phyloP scores from a whole-genome alignment of 2,888 invertebrate genomes.

The Desoria tigrina region DNA sequence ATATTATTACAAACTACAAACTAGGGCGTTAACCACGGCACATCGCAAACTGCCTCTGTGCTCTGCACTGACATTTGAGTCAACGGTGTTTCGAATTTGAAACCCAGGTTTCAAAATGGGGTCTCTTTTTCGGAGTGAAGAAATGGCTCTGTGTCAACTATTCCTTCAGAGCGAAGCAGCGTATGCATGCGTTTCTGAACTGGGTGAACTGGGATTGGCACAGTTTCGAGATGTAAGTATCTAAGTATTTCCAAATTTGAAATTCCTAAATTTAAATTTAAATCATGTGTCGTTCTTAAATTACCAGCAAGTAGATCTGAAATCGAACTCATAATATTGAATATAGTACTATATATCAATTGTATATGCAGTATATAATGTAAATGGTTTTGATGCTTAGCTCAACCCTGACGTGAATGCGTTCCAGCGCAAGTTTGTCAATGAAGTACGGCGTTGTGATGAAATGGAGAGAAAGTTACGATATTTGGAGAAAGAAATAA shows the following conservation, averaged over 20 bases:
- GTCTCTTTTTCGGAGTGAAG: conserved; percentile 86
- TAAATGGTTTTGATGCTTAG: conserved; percentile 61
- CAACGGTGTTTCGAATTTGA: conserved; percentile 9
- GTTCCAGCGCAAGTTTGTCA: conserved; percentile 97
- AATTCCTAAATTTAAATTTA: no score
- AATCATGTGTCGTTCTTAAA: no score
- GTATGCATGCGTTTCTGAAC: conserved; percentile 95
- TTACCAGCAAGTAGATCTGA: no score
- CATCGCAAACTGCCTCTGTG: not conserved
- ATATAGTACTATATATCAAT: not conserved
- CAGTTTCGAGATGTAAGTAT: conserved; percentile 85
- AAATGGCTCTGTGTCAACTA: conserved; percentile 98
- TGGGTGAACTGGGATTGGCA: conserved; percentile 94
- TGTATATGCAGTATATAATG: conserved; percentile 3
- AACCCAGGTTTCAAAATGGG: conserved; percentile 35
- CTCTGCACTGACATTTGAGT: not conserved
- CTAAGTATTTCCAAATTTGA: no score
- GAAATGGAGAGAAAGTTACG: conserved; percentile 98
- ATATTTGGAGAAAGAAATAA: conserved; percentile 95
- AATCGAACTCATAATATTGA: no score
- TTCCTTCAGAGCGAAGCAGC: conserved; percentile 98
- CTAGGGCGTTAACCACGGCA: no score
- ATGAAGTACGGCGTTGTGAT: conserved; percentile 95
- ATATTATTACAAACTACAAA: no score
- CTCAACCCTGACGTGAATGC: conserved; percentile 96